Percentiles rank a stretch among this genome's conserved stretches.
Evolutionary conservation across 2,113 vertebrate species (phyloP).

Genomic region (Lontra canadensis): DNA sequence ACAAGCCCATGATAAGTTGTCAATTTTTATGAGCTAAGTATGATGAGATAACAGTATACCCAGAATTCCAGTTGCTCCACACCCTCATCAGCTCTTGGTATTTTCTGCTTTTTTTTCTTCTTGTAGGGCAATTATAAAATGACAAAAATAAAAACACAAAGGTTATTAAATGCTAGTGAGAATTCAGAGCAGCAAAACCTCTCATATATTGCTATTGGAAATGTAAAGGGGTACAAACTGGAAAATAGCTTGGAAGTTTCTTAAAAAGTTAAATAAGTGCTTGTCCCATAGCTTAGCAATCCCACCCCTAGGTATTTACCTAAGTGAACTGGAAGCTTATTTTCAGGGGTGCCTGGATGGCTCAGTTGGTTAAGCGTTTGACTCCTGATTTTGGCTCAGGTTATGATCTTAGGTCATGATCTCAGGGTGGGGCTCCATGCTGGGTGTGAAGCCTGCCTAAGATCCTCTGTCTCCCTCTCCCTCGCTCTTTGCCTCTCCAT

Average conservation of each 20-base stretch:
- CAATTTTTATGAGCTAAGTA: neutral
- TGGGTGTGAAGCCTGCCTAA: neutral
- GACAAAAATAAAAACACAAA: neutral
- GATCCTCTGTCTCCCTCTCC: neutral
- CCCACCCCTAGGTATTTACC: neutral
- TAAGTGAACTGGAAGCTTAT: neutral
- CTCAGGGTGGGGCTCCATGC: neutral
- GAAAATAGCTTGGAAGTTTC: neutral
- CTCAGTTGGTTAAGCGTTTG: neutral
- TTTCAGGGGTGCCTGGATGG: neutral
- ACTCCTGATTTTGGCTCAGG: neutral
- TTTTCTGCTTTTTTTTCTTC: neutral
- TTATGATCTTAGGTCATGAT: neutral
- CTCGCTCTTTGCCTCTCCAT: neutral
- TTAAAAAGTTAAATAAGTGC: neutral
- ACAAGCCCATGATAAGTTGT: neutral
- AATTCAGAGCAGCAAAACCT: neutral
- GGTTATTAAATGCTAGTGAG: neutral
- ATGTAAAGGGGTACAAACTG: neutral
- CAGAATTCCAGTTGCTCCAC: neutral
- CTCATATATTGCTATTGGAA: neutral
- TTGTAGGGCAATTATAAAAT: neutral
- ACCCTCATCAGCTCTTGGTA: neutral
- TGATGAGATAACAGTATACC: neutral
- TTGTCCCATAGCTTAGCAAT: neutral